phyloP scores from a whole-genome alignment of 2,113 vertebrate genomes.

The Turnix velox region DNA sequence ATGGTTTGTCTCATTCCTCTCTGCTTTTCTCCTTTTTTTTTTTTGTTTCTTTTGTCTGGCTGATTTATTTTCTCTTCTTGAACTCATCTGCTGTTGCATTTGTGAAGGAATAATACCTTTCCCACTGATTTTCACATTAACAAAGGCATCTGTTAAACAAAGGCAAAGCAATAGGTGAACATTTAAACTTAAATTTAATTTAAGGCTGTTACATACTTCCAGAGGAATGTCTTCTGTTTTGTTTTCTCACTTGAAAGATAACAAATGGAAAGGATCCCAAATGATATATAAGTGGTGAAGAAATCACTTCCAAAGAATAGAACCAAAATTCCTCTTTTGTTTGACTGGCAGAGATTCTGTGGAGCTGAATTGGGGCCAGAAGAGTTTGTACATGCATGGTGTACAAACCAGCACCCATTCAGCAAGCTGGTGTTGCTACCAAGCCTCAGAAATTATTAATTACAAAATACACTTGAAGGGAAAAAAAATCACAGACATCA shows the following conservation, averaged over 20 bases:
- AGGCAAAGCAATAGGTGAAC: background rate
- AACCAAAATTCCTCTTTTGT: slow-evolving; percentile 1
- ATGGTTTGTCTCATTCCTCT: background rate
- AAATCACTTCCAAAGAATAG: background rate
- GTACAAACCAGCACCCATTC: background rate
- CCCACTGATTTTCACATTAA: background rate
- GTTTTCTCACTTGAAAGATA: background rate
- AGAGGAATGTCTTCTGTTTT: slow-evolving; percentile 1
- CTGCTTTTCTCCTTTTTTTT: too few species aligned
- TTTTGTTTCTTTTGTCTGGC: background rate
- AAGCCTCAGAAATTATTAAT: slow-evolving; percentile 36
- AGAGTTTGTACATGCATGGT: background rate
- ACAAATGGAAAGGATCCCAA: background rate
- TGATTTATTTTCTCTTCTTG: background rate
- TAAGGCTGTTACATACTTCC: background rate
- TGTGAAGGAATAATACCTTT: background rate
- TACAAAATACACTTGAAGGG: slow-evolving; percentile 18
- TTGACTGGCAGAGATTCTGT: background rate
- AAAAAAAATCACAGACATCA: background rate
- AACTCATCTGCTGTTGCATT: background rate
- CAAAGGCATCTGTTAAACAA: background rate
- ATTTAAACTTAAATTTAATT: background rate
- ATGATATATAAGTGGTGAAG: background rate
- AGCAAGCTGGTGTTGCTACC: background rate
- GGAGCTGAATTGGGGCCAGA: background rate